A percentile compares a stretch with the other conserved stretches of the same genome.
Evolutionary conservation across 2,797 vertebrate genomes (phyloP).

Genomic region (Leontocebus nigricollis): DNA sequence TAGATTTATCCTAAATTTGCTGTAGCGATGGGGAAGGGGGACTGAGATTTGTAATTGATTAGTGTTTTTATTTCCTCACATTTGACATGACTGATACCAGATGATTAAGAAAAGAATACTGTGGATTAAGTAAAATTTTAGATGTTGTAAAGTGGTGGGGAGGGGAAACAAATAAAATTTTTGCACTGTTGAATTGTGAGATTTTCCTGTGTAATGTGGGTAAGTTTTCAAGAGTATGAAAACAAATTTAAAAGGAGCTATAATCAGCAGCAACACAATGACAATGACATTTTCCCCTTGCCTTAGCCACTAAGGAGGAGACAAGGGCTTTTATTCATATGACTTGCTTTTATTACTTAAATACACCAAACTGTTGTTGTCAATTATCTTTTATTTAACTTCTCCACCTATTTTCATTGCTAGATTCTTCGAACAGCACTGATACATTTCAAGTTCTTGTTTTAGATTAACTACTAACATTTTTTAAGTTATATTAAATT

Average conservation of each 20-base stretch:
- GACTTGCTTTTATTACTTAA: neutral
- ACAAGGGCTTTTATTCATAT: neutral
- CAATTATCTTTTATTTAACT: conserved; percentile 46
- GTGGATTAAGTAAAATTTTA: conserved; percentile 80
- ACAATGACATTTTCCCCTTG: neutral
- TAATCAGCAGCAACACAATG: neutral
- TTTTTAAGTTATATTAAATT: neutral
- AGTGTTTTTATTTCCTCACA: conserved; percentile 56
- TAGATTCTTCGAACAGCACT: conserved; percentile 31
- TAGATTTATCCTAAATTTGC: conserved; percentile 93
- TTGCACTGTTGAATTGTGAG: conserved; percentile 78
- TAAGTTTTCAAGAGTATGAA: conserved; percentile 51
- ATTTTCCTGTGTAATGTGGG: conserved; percentile 69
- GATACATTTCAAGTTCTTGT: conserved; percentile 27
- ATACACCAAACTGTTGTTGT: neutral
- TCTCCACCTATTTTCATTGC: conserved; percentile 31
- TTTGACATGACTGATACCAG: conserved; percentile 79
- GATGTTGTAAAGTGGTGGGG: conserved; percentile 71
- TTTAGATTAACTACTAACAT: conserved; percentile 30
- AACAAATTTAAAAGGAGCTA: neutral
- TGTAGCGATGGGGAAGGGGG: conserved; percentile 76
- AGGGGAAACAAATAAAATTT: conserved; percentile 83
- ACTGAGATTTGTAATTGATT: conserved; percentile 59
- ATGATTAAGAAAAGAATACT: conserved; percentile 72
- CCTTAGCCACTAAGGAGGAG: neutral